Conservation (phyloP, 2,797 vertebrate species). For the Calcarius lapponicus region DNA sequence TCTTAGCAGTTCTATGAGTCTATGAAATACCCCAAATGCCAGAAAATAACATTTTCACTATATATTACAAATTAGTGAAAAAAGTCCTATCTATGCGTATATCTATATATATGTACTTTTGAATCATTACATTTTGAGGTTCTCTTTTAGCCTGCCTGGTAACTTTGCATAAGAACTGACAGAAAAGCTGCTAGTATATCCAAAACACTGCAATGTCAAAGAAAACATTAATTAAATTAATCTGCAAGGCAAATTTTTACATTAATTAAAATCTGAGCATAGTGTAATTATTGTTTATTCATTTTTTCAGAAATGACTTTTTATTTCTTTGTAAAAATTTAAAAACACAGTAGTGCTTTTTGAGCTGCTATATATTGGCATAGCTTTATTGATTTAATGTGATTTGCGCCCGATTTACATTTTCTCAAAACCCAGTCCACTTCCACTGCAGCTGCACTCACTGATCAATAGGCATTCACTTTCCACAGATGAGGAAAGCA, state of each 20-base stretch:
- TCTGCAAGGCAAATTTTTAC: neutral
- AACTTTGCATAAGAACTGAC: neutral
- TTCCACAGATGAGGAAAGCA: neutral
- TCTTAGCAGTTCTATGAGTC: neutral
- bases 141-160: neutral
- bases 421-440: neutral
- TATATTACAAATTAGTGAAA: neutral
- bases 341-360: neutral
- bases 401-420: neutral
- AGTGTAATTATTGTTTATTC: neutral
- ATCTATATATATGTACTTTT: neutral
- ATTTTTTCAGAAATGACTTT: neutral
- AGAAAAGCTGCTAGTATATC: neutral
- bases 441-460: neutral
- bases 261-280: neutral
- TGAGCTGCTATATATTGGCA: neutral
- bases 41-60: neutral
- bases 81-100: rapidly evolving
- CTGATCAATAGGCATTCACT: neutral
- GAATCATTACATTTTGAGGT: neutral
- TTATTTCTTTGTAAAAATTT: neutral
- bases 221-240: neutral
- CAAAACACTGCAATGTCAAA: neutral
- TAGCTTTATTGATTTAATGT: neutral
- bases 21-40: neutral